Evolutionary conservation across 2,113 vertebrate species (phyloP), one percentile per base, ranked within the genome.

Genomic region (Athene cunicularia): DNA sequence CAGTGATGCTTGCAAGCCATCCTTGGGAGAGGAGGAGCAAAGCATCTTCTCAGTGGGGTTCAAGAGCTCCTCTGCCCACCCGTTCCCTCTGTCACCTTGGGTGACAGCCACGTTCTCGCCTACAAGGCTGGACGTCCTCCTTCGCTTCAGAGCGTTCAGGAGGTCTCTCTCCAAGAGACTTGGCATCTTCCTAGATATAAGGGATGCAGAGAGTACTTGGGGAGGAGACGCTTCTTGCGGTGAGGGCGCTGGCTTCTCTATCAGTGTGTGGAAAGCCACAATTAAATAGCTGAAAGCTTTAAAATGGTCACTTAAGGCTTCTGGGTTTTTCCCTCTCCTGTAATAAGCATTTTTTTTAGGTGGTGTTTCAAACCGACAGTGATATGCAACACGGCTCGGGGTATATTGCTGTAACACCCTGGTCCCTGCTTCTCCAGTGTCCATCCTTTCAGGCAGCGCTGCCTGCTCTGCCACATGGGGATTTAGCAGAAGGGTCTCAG

Each of bases 271-370:
- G 92, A 90, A 95, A 95, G 63, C 82, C 92, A 88, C 91, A 95
- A 35, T 96, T 96, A 94, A 95, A 95, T 81, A 90, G 91, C 62
- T 77, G 16, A 95, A 82, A 93, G 80, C 80, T 91, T 79, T 90
- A 72, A 95, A 97, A 75, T 52, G 85, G 62, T 85, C 84, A 86
- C 62, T 82, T 71, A 85, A 16, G 18, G 49, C 24, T 89, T 94
- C 66, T 86, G 91, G 83, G 90, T 14, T 83, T 91, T 86, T 81
- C 62, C 66, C n/a, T 81, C 56, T 92, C 24, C 53, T 79, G 58
- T 60, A 86, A 80, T 88, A 43, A 43, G 22, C 3, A 3, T 1
- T 3, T 47, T 27, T 50, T 74, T 84, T 68, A 84, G 66, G 56
- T 85, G 41, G 3, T 45, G 43, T 73, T 93, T 79, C 63, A 67